Evolutionary conservation across 2,888 invertebrate species (phyloP), one percentile per base, ranked within the genome.

Genomic region (Marronus borbonicus): DNA sequence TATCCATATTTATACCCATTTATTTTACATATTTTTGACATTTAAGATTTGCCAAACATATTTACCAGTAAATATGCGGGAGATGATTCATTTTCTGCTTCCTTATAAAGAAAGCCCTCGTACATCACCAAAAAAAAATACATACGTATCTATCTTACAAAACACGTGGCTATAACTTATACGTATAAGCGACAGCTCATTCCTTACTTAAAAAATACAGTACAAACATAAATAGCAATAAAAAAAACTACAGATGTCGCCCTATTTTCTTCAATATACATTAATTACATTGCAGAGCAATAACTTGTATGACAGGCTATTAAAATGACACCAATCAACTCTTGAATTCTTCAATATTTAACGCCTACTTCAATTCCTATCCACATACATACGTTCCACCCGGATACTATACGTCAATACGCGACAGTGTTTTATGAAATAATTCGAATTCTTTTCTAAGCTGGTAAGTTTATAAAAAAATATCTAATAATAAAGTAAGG

Each of bases 1-100:
- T 50, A 49, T 68, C 17, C 49, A 49, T 68, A 49, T 24, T 31
- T 5, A 31, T 44, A 8, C 12, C 24, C 50, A 50, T 68, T 49
- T 49, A 50, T 68, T 68, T 49, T 52, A 50, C 68, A 68, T 68
- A 66, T 50, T 68, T 68, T 68, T 68, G 50, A 68, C 50, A 20
- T 44, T 44, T 68, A 24, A 50, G 28, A 28, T 68, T 49, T 24
- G 50, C 20, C 10, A 14, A 28, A 50, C 14, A 52, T 68, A 10
- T 62, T 14, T 62, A 28, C 14, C 14, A 24, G 62, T 14, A 31
- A 28, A 31, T 24, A 24, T 24, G 14, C 12, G 20, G 31, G 31
- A 31, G 5, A 14, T 68, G 50, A 68, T 50, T 68, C 49, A 68
- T 50, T 28, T 50, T 50, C 49, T 68, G 14, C 49, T 68, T 28